phyloP scores from a whole-genome alignment of 2,888 invertebrate species.

The Callyntrura guangdongensis region DNA sequence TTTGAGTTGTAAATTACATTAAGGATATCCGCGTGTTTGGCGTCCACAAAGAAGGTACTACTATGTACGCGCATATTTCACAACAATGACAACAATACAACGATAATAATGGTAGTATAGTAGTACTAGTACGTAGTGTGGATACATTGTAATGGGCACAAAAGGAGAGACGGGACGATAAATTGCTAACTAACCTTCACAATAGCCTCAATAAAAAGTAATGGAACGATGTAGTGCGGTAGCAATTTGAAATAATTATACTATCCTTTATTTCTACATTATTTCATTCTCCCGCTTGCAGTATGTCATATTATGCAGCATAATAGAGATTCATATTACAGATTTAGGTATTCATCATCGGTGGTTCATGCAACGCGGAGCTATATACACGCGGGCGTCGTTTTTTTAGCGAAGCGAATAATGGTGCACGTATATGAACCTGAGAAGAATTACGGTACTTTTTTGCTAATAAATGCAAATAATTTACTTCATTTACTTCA shows the following conservation, averaged over 20 bases:
- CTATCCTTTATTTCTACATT: slow-evolving; percentile 48
- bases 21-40: background rate
- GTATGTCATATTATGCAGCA: slow-evolving; percentile 21
- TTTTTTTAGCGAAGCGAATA: slow-evolving; percentile 33
- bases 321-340: no score
- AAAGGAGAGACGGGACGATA: slow-evolving; percentile 30
- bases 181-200: slow-evolving; percentile 63
- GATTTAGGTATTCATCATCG: no score
- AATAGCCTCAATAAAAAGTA: slow-evolving; percentile 63
- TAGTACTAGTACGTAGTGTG: background rate
- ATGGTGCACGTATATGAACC: slow-evolving; percentile 45
- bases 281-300: slow-evolving; percentile 50
- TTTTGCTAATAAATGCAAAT: slow-evolving; percentile 68
- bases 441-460: slow-evolving; percentile 64
- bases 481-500: slow-evolving; percentile 75
- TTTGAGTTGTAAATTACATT: background rate
- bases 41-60: background rate
- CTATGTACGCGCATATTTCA: background rate
- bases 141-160: background rate
- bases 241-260: slow-evolving; percentile 68
- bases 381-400: no score
- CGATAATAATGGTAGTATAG: no score
- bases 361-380: no score
- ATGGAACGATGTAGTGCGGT: slow-evolving; percentile 61
- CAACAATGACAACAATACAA: slow-evolving; percentile 36